A percentile compares a stretch with the other conserved stretches of the same genome.
Conservation (phyloP, 2,113 vertebrate genomes). For the Rhipidura dahli region DNA sequence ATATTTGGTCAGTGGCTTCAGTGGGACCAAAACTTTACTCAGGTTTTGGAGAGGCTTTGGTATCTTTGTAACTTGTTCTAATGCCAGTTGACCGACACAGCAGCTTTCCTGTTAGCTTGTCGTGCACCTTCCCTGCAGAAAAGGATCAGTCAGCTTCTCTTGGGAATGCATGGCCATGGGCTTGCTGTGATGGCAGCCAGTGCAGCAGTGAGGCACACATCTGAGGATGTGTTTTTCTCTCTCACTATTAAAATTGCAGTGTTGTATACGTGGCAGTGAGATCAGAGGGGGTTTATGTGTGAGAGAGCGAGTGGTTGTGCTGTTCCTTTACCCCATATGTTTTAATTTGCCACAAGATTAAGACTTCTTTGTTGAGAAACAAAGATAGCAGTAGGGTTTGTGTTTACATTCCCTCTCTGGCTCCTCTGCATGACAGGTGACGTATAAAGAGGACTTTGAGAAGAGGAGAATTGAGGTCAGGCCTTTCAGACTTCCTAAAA, state of each 20-base stretch:
- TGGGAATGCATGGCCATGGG: not conserved
- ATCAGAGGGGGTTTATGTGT: not conserved
- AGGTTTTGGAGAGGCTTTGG: not conserved
- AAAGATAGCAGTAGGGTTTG: not conserved
- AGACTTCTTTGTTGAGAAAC: not conserved
- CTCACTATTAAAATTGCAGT: not conserved
- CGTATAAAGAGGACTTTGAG: not conserved
- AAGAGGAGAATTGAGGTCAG: not conserved
- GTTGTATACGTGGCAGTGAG: not conserved
- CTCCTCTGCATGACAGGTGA: not conserved
- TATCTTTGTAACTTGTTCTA: not conserved
- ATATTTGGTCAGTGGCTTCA: not conserved
- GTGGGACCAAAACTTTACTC: not conserved
- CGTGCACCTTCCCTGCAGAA: not conserved
- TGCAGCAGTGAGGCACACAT: not conserved
- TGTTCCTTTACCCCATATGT: not conserved
- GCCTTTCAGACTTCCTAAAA: not conserved
- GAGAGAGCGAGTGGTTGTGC: not conserved
- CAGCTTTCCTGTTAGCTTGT: not conserved
- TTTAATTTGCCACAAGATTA: not conserved
- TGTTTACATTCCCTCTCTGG: constrained; percentile 4
- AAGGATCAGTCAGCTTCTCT: not conserved
- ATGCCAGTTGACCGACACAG: not conserved
- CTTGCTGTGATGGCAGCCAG: not conserved
- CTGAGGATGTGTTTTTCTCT: not conserved